Evolutionary conservation across 1,140 invertebrate species (phyloP), one percentile per base, ranked within the genome.

Genomic region (Apolygus lucorum): DNA sequence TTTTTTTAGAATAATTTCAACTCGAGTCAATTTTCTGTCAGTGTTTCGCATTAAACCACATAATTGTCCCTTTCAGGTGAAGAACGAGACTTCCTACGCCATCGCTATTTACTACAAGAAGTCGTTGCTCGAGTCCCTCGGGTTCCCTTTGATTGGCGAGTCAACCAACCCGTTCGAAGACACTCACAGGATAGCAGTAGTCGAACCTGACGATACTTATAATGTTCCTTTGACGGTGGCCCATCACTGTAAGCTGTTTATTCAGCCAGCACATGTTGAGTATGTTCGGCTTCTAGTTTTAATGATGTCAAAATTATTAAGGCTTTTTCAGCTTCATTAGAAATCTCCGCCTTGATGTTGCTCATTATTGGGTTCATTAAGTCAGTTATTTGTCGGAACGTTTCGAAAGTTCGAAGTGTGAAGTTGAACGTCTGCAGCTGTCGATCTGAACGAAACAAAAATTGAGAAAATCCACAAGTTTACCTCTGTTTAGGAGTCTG

Each of bases 171-270:
- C 90, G 0, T 91, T 91, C 78, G 85, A 88, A 72, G 87, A 90
- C 27, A 87, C 86, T 54, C 85, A 89, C 78, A 82, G 87, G 68
- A 83, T 93, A 67, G 81, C 84, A 1, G 86, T 90, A 22, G 78
- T 93, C 13, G 88, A 89, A 73, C 86, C 89, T 1, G 86, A 88
- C 72, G 85, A 90, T 71, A 83, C 83, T 0, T 92, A 86, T 75
- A 86, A 87, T 73, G 83, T 93, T 52, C 91, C 91, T 17, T 78
- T 93, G 24, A 86, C 87, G 73, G 84, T 92, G 25, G 90, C 90
- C 2, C 92, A 91, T 77, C 88, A 92, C 76, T 91, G 88, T 76
- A 85, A 87, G 70, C 79, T 93, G 25, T 88, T 86, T 76, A 76
- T 92, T 28, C 81, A 87, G 73, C 90, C 90, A n/a, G 84, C 86